Base-by-base conservation (phyloP, 2,797 vertebrate genomes). In the Sebastes jordani region DNA sequence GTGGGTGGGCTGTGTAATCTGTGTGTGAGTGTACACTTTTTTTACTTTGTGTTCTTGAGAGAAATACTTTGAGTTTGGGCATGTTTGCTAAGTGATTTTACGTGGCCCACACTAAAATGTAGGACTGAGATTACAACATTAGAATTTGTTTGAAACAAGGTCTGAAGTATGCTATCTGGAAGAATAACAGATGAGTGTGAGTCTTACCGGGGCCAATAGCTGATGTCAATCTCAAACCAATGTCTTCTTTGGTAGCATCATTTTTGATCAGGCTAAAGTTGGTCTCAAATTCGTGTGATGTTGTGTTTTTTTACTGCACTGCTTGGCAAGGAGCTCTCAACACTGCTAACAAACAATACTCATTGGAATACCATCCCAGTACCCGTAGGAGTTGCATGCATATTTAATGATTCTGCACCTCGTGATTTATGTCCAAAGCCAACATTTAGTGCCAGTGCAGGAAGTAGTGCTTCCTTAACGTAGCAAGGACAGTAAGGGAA, bases 1-100 rank as follows among this genome's bases (percentile, higher is more conserved):
- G 20, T 36, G 65, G 34, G 90, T 81, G 60, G 86, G 84, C 54
- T 63, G 83, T 65, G 18, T 46, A 56, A 11, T 69, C 29, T 56
- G 18, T 78, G 36, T 65, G 34, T 30, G 36, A 36, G 34, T 59
- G 0, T 74, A 70, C 64, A 61, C 30, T 54, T 82, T 46, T 46
- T 54, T 62, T 30, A 65, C 68, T 67, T 64, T 42, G 9, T 62
- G 23, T 80, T 82, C 27, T 54, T 64, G 9, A 46, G 59, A 78
- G 16, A 66, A 60, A 63, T 13, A 58, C 13, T 68, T 84, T 56
- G 3, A 71, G 54, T 69, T 83, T 64, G 32, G 1, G 25, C 20
- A 13, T 22, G 30, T 49, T 36, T 32, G 23, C 20, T 13, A 30
- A 75, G 38, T 18, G 34, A 30, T 64, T 78, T 61, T 60, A 16